A percentile compares a stretch with the other conserved stretches of the same genome.
Conservation (phyloP, 2,888 invertebrate species). For the Drosophila antonietae region DNA sequence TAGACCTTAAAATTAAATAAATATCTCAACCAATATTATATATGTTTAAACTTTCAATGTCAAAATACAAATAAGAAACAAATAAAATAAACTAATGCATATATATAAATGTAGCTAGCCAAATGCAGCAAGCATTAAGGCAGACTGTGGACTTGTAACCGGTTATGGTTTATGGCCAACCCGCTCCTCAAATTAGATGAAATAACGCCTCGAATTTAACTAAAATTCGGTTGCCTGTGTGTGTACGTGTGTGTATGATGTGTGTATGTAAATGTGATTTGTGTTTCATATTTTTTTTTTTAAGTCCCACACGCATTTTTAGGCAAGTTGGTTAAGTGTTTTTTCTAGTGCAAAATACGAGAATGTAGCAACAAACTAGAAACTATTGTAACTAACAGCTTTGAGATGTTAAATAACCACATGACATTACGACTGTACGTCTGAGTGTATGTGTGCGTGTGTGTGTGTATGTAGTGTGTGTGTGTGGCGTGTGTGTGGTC, state of each 20-base stretch:
- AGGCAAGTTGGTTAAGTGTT: constrained; percentile 61
- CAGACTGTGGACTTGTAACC: constrained; percentile 53
- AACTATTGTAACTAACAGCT: constrained; percentile 42
- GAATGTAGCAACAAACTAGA: constrained; percentile 60
- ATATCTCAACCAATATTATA: constrained; percentile 9
- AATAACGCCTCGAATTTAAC: constrained; percentile 60
- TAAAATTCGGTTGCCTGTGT: constrained; percentile 41
- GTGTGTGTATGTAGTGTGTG: constrained; percentile 21
- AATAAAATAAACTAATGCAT: constrained; percentile 28
- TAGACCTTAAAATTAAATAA: constrained; percentile 9
- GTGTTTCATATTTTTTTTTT: constrained; percentile 29
- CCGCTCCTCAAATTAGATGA: constrained; percentile 69
- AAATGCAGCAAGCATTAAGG: constrained; percentile 60
- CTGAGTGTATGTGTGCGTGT: constrained; percentile 33
- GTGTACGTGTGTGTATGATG: constrained; percentile 25
- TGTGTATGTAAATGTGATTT: constrained; percentile 31
- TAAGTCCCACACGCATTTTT: constrained; percentile 70
- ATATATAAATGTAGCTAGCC: constrained; percentile 38
- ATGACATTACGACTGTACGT: constrained; percentile 53
- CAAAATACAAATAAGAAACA: constrained; percentile 13
- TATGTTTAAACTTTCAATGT: constrained; percentile 23
- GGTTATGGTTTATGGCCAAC: constrained; percentile 61
- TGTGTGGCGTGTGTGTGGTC: constrained; percentile 42
- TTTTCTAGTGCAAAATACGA: constrained; percentile 60
- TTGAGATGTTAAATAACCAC: constrained; percentile 53